Evolutionary conservation across 2,113 vertebrate genomes (phyloP).

Genomic region (Excalfactoria chinensis): DNA sequence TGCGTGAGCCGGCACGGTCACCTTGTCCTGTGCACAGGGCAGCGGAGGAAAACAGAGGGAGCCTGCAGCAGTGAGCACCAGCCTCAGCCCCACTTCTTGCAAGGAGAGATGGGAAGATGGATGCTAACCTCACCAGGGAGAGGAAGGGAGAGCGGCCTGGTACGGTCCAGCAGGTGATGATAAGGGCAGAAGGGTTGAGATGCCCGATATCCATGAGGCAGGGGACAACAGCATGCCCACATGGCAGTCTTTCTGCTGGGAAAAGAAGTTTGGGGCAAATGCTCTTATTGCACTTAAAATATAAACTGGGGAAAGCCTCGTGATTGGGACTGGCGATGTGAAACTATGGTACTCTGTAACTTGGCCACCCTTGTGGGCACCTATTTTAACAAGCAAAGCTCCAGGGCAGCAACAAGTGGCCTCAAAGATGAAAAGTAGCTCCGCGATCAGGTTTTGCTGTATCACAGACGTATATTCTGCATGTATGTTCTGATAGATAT

Average conservation of each 20-base stretch:
- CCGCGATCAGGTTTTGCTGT: too few relatives aligned
- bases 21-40: background rate
- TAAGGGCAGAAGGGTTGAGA: background rate
- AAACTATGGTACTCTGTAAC: background rate
- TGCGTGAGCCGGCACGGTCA: background rate
- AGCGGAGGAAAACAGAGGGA: background rate
- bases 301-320: background rate
- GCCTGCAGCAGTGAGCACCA: accelerated
- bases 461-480: too few relatives aligned
- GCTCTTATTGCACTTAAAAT: background rate
- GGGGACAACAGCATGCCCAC: background rate
- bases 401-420: background rate
- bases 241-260: background rate
- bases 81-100: background rate
- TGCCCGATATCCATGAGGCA: background rate
- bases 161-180: background rate
- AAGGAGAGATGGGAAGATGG: background rate
- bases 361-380: accelerated
- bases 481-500: too few relatives aligned
- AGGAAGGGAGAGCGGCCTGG: accelerated
- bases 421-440: too few relatives aligned
- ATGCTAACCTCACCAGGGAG: background rate
- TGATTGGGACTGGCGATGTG: background rate
- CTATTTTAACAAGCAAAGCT: background rate
- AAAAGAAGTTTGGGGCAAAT: background rate